Conservation (phyloP, 1,140 invertebrate species). For the Drosophila nebulosa region DNA sequence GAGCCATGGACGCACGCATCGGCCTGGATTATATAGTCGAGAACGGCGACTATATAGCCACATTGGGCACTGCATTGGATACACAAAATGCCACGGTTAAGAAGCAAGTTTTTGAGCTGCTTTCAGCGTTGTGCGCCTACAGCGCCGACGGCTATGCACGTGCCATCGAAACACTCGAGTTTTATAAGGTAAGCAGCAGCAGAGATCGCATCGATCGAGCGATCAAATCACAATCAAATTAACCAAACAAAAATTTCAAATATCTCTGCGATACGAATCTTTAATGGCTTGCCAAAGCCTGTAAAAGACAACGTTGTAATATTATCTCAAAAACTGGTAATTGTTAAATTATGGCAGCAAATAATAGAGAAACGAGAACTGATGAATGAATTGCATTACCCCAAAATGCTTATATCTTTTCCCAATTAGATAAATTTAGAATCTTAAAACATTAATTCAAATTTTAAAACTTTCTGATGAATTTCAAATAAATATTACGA, state of each 20-base stretch:
- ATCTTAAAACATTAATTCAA: no score
- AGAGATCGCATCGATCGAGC: not conserved
- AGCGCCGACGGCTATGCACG: constrained; percentile 91
- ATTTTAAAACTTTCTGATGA: no score
- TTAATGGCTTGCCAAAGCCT: no score
- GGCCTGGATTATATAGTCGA: constrained; percentile 96
- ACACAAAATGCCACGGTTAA: constrained; percentile 92
- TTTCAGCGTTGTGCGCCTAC: constrained; percentile 94
- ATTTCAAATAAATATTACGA: no score
- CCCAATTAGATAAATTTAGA: no score
- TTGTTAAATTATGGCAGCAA: no score
- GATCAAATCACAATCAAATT: not conserved
- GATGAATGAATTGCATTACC: no score
- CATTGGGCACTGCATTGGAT: constrained; percentile 93
- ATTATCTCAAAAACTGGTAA: no score
- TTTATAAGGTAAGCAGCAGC: constrained; percentile 94
- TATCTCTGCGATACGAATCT: no score
- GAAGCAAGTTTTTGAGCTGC: constrained; percentile 95
- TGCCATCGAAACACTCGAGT: constrained; percentile 92
- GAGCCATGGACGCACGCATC: constrained; percentile 90
- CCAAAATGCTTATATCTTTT: no score
- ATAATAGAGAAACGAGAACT: no score
- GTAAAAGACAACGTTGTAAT: no score
- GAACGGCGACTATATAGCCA: constrained; percentile 94
- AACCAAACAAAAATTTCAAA: not conserved